These are phyloP conservation scores for Drosophila prostipennis DNA, from an alignment of 2,888 invertebrate species.

Conservation along the genomic window DNA sequence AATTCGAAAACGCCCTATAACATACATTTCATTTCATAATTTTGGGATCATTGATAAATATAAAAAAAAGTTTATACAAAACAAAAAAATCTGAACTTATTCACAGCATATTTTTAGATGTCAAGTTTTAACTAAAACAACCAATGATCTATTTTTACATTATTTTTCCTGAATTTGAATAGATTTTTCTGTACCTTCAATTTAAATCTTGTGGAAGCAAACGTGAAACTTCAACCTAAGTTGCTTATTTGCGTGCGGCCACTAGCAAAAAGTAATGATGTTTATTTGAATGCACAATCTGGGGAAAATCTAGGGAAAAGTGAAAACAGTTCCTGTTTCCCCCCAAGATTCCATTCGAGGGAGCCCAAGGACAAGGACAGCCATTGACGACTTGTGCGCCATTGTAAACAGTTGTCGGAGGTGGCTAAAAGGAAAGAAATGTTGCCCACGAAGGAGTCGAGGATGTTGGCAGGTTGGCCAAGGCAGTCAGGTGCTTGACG, in stretches of 20 bases:
- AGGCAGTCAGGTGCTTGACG: slow-evolving; percentile 33
- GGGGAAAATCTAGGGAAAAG: slow-evolving; percentile 12
- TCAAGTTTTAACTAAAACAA: no score
- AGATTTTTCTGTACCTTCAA: neutral
- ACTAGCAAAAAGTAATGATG: slow-evolving; percentile 15
- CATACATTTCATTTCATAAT: slow-evolving; percentile 17
- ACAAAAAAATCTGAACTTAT: neutral
- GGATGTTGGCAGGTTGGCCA: slow-evolving; percentile 6
- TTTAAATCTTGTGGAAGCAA: neutral
- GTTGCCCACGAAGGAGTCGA: slow-evolving; percentile 9
- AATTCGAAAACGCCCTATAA: neutral
- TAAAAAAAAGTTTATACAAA: slow-evolving; percentile 21
- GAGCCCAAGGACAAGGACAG: slow-evolving; percentile 20
- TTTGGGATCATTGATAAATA: slow-evolving; percentile 21
- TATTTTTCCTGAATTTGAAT: neutral
- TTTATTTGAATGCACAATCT: slow-evolving; percentile 32
- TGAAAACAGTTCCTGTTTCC: slow-evolving; percentile 11
- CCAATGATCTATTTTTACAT: no score
- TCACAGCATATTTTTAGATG: slow-evolving; percentile 8
- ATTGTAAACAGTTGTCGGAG: slow-evolving; percentile 27
- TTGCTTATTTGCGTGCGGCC: slow-evolving; percentile 8
- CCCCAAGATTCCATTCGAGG: slow-evolving; percentile 6
- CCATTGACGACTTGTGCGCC: slow-evolving; percentile 31
- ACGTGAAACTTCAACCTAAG: neutral
- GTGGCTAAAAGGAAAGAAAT: slow-evolving; percentile 10